A percentile compares a stretch with the other conserved stretches of the same genome.
These are phyloP conservation scores for Austrofundulus limnaeus DNA, from an alignment of 2,113 vertebrate species.

Conservation along the genomic window DNA sequence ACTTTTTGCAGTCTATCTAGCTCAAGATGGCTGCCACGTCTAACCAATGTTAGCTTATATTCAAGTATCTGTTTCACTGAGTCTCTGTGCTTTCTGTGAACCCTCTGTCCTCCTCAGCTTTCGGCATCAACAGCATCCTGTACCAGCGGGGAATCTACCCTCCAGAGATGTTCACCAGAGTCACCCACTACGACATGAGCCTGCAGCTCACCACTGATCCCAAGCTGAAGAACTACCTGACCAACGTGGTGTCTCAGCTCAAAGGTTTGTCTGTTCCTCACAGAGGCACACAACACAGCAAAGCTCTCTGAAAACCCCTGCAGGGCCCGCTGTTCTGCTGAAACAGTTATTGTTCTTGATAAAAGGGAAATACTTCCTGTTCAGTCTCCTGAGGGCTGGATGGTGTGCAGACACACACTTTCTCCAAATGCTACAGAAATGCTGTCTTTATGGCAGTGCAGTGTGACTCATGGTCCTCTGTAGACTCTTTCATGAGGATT, in stretches of 20 bases:
- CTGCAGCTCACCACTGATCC: slow-evolving; percentile 89
- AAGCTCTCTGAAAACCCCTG: background rate
- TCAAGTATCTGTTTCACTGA: too few species aligned
- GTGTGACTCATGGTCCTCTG: too few species aligned
- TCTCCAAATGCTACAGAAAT: too few species aligned
- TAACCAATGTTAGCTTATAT: too few species aligned
- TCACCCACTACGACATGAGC: slow-evolving; percentile 92
- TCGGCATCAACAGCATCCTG: slow-evolving; percentile 96
- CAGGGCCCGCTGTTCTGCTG: too few species aligned
- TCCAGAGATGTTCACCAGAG: slow-evolving; percentile 89
- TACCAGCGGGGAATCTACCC: slow-evolving; percentile 97
- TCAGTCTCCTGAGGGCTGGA: background rate
- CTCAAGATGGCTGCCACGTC: too few species aligned
- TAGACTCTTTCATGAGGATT: too few species aligned
- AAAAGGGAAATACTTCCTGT: too few species aligned
- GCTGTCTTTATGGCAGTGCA: too few species aligned
- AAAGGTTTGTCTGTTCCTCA: slow-evolving; percentile 79
- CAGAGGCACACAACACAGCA: background rate
- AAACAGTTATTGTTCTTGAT: too few species aligned
- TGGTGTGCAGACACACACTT: background rate
- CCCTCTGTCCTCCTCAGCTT: slow-evolving; percentile 75
- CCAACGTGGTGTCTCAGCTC: slow-evolving; percentile 89
- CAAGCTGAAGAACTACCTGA: slow-evolving; percentile 90
- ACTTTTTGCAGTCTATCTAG: too few species aligned
- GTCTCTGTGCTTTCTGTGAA: background rate